Percentiles rank a stretch among this genome's conserved stretches.
These are phyloP conservation scores for Pocillopora verrucosa DNA, from an alignment of 64 coral and sea anemone species.

Conservation along the genomic window DNA sequence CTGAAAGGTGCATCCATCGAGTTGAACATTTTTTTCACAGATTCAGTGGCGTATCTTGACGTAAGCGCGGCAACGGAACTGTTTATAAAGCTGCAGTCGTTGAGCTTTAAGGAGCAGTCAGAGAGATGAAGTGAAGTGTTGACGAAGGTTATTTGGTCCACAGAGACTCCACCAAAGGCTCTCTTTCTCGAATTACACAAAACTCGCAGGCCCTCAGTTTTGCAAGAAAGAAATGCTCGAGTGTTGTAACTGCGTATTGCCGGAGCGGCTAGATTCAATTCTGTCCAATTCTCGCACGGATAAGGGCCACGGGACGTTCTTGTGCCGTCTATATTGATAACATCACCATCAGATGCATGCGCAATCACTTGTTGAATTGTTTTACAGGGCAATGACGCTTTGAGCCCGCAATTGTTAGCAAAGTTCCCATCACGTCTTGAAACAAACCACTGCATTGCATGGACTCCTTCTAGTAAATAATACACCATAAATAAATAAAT, in stretches of 20 bases:
- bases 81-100: neutral
- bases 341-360: neutral
- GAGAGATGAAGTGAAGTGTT: neutral
- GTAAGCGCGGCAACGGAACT: neutral
- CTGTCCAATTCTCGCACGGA: neutral
- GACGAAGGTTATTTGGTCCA: conserved; percentile 38
- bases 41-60: neutral
- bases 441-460: neutral
- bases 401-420: neutral
- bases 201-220: neutral
- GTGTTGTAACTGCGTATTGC: neutral
- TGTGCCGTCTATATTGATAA: conserved; percentile 37
- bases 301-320: conserved; percentile 30
- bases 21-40: neutral
- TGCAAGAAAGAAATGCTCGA: conserved; percentile 12
- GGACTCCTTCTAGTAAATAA: neutral
- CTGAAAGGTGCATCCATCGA: neutral
- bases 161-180: neutral
- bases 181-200: neutral
- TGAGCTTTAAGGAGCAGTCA: conserved; percentile 21
- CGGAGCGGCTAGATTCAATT: neutral
- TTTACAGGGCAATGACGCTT: conserved; percentile 1
- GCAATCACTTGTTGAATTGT: neutral
- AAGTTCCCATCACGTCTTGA: conserved; percentile 4
- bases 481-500: too few relatives aligned